Conservation (phyloP, 2,888 invertebrate genomes). For the Augochlorella aurata region DNA sequence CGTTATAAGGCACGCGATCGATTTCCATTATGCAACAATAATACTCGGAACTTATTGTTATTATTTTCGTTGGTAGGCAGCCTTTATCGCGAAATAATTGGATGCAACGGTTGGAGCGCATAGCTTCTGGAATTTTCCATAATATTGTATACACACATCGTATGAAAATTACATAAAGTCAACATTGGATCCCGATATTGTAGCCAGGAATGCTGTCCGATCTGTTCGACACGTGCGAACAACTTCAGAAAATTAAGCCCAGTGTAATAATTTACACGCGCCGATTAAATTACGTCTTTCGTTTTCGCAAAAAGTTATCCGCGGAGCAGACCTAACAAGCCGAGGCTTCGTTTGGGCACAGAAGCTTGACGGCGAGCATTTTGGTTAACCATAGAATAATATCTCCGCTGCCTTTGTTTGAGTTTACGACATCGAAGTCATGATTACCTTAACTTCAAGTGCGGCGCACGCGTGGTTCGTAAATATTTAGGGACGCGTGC, state of each 20-base stretch:
- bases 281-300: background rate
- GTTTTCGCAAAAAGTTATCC: background rate
- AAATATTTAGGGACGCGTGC: background rate
- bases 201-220: background rate
- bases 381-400: constrained; percentile 14
- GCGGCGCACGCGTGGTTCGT: background rate
- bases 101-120: background rate
- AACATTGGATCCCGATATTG: background rate
- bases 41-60: background rate
- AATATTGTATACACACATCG: background rate
- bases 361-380: background rate
- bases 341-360: background rate
- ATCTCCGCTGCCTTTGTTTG: background rate
- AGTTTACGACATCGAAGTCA: constrained; percentile 1
- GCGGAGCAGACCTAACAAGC: background rate
- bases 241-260: background rate
- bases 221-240: background rate
- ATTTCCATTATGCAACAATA: background rate
- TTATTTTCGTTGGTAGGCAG: background rate
- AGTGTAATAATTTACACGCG: background rate
- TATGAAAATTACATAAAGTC: background rate
- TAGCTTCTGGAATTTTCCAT: background rate
- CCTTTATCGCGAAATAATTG: background rate
- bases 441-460: background rate
- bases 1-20: background rate